These are phyloP conservation scores for Myotis lucifugus DNA, from an alignment of 2,113 vertebrate genomes.

Conservation along the genomic window DNA sequence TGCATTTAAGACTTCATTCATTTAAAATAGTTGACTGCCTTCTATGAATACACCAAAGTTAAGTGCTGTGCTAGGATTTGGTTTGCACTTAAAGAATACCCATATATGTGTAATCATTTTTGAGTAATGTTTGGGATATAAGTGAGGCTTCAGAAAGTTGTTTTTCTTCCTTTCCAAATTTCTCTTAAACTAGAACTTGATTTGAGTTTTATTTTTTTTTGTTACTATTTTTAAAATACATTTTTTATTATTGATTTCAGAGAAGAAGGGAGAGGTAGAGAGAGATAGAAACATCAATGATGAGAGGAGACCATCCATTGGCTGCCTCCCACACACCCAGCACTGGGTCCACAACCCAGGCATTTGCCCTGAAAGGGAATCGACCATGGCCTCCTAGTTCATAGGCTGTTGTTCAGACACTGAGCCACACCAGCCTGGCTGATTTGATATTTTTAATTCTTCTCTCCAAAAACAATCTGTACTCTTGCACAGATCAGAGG, in stretches of 20 bases:
- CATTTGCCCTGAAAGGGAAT: too few relatives aligned
- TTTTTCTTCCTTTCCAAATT: slow-evolving; percentile 8
- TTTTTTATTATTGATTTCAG: too few relatives aligned
- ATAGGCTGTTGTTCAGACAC: too few relatives aligned
- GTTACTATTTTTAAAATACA: not conserved
- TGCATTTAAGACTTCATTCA: not conserved
- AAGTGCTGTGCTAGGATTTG: not conserved
- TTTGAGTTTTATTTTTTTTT: not conserved
- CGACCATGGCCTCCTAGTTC: too few relatives aligned
- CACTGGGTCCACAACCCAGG: too few relatives aligned
- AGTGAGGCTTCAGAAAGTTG: not conserved
- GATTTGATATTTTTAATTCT: not conserved
- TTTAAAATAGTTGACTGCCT: not conserved
- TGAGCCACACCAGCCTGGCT: not conserved
- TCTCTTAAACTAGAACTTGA: not conserved
- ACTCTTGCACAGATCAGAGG: slow-evolving; percentile 3
- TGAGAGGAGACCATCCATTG: too few relatives aligned
- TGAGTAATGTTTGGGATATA: not conserved
- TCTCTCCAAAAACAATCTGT: not conserved
- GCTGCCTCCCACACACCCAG: too few relatives aligned
- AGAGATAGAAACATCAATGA: too few relatives aligned
- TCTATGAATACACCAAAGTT: not conserved
- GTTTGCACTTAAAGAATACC: not conserved
- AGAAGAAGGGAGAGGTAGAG: too few relatives aligned
- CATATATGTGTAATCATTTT: not conserved